These are phyloP conservation scores for Wasmannia auropunctata DNA, from an alignment of 1,140 invertebrate genomes.

Conservation along the genomic window DNA sequence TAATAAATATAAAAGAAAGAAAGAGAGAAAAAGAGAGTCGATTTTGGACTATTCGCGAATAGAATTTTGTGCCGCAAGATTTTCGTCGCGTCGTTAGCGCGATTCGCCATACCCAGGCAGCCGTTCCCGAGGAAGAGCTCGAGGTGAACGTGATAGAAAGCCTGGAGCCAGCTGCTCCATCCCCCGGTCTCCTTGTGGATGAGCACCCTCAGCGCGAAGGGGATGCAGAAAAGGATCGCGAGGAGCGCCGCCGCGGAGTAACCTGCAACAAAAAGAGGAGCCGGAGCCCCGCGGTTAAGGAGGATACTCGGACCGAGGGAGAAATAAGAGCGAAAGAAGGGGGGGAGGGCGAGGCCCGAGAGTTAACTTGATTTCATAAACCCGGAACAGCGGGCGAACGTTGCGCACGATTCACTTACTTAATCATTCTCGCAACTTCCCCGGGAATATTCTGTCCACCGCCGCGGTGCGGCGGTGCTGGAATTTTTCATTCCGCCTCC, in stretches of 20 bases:
- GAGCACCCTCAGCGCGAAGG: slow-evolving; percentile 89
- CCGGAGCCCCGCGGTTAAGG: background rate
- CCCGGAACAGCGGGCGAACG: slow-evolving; percentile 1
- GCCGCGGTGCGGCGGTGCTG: no score
- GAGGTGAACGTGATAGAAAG: slow-evolving; percentile 91
- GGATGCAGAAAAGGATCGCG: slow-evolving; percentile 90
- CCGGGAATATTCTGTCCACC: slow-evolving; percentile 32
- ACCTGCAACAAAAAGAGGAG: slow-evolving; percentile 82
- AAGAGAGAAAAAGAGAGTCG: background rate
- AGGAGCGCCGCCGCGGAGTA: slow-evolving; percentile 90
- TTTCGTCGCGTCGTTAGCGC: background rate
- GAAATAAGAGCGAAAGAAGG: background rate
- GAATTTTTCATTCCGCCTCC: background rate
- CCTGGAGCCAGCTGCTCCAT: slow-evolving; percentile 88
- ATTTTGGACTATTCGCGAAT: background rate
- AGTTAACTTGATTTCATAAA: slow-evolving; percentile 51
- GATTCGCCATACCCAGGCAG: slow-evolving; percentile 87
- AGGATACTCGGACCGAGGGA: background rate
- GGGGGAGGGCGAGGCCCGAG: background rate
- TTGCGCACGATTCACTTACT: slow-evolving; percentile 33
- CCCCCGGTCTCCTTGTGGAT: slow-evolving; percentile 88
- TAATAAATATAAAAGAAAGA: no score
- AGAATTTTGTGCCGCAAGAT: background rate
- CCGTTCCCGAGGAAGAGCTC: slow-evolving; percentile 91
- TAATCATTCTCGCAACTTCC: slow-evolving; percentile 40